Evolutionary conservation across 2,797 vertebrate species (phyloP), one percentile per base, ranked within the genome.

Genomic region (Lepus oiostolus): DNA sequence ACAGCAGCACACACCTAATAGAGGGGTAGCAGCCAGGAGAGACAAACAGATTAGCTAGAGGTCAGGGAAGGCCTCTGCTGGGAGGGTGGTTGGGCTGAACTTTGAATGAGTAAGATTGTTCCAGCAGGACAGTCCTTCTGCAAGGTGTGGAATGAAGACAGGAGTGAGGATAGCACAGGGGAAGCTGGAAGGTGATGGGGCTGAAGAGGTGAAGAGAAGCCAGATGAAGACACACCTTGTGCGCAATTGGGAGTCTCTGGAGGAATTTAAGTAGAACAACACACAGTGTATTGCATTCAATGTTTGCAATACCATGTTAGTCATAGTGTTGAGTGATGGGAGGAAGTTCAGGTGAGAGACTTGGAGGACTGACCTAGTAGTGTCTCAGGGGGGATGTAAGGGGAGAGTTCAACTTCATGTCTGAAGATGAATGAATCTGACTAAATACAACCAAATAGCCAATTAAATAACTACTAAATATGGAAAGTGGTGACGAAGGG

Each of bases 21-120:
- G 9, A n/a, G 58, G 77, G 52, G 16, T 2, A 76, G 52, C 17
- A 60, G 47, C 32, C 38, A 58, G 12, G 1, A 74, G 6, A 12
- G 22, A 50, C 7, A 32, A 58, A 70, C 6, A 71, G n/a, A 67
- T 8, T 38, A 54, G 30, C 21, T 80, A 10, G 22, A 70, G 62
- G 4, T 35, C 63, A 86, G 17, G 26, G 60, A 84, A 86, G 30
- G 0, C 8, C 74, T 75, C n/a, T 30, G 28, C 24, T 50, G 35
- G 22, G n/a, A 79, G 24, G 1, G 19, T 32, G 24, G 38, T n/a
- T 85, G 9, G 86, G 16, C 28, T 52, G 10, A 89, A 67, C 19
- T 47, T 92, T 60, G 30, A 90, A 82, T 71, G 52, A 70, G 42
- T 24, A 85, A 80, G 19, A 52, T 65, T 67, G 90, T 92, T 70